A percentile compares a stretch with the other conserved stretches of the same genome.
phyloP scores from a whole-genome alignment of 2,113 vertebrate species.

The Heloderma charlesbogerti region DNA sequence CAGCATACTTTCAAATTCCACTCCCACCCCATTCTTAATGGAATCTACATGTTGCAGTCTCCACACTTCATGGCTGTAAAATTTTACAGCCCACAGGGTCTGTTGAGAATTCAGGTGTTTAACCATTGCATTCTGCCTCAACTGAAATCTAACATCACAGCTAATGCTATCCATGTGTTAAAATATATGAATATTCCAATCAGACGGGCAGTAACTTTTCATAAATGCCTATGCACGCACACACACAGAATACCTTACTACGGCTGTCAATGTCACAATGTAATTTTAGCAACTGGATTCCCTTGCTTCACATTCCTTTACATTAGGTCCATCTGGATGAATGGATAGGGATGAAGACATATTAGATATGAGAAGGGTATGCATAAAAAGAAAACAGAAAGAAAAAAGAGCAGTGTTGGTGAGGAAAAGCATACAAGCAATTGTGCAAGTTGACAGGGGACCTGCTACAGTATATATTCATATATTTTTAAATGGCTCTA shows the following conservation, averaged over 20 bases:
- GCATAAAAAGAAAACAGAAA: conserved; percentile 23
- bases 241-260: neutral
- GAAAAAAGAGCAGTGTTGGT: conserved; percentile 8
- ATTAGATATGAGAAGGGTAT: conserved; percentile 39
- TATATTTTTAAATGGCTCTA: conserved; percentile 47
- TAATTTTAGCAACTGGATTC: conserved; percentile 23
- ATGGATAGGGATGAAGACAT: conserved; percentile 21
- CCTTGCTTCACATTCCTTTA: conserved; percentile 25
- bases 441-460: neutral
- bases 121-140: conserved; percentile 69
- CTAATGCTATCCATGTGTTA: conserved; percentile 76
- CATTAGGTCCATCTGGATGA: neutral
- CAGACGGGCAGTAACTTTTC: conserved; percentile 49
- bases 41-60: conserved; percentile 69
- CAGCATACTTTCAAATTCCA: conserved; percentile 58
- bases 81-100: conserved; percentile 74
- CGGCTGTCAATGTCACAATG: conserved; percentile 32
- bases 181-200: conserved; percentile 53
- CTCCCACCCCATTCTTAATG: conserved; percentile 48
- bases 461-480: conserved; percentile 33
- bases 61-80: conserved; percentile 67
- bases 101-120: conserved; percentile 77
- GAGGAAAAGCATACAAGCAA: conserved; percentile 59
- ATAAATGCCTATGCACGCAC: conserved; percentile 17
- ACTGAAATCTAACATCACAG: conserved; percentile 54